Evolutionary conservation across 1,140 invertebrate genomes (phyloP).

Genomic region (Caerostris extrusa): DNA sequence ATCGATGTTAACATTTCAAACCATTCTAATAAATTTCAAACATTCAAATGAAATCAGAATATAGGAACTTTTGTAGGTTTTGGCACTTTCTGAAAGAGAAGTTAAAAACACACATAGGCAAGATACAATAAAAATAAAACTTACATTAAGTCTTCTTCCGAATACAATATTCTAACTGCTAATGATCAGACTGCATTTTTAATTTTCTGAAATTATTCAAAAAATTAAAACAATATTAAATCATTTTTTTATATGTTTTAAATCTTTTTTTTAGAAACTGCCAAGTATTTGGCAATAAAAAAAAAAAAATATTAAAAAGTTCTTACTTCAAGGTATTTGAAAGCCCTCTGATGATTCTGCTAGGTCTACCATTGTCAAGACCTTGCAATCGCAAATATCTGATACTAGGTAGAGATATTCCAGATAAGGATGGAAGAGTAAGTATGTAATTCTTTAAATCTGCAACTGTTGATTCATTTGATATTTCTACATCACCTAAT

Average conservation of each 20-base stretch:
- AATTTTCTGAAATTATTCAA: constrained; percentile 60
- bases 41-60: no score
- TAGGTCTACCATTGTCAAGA: constrained; percentile 64
- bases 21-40: no score
- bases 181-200: constrained; percentile 69
- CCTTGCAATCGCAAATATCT: constrained; percentile 53
- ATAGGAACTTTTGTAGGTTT: no score
- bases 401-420: constrained; percentile 41
- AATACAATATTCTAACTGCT: constrained; percentile 56
- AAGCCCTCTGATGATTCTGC: constrained; percentile 62
- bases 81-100: no score
- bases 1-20: no score
- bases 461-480: constrained; percentile 66
- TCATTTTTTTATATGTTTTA: no score
- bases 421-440: constrained; percentile 58
- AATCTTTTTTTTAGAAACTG: background rate
- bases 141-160: constrained; percentile 76
- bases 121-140: background rate
- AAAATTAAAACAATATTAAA: background rate
- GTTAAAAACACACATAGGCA: no score
- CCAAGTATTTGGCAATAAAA: background rate
- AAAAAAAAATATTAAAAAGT: background rate
- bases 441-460: constrained; percentile 69
- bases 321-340: constrained; percentile 59
- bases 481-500: constrained; percentile 74